Evolutionary conservation across 2,888 invertebrate genomes (phyloP).

Genomic region (Lagria hirta): DNA sequence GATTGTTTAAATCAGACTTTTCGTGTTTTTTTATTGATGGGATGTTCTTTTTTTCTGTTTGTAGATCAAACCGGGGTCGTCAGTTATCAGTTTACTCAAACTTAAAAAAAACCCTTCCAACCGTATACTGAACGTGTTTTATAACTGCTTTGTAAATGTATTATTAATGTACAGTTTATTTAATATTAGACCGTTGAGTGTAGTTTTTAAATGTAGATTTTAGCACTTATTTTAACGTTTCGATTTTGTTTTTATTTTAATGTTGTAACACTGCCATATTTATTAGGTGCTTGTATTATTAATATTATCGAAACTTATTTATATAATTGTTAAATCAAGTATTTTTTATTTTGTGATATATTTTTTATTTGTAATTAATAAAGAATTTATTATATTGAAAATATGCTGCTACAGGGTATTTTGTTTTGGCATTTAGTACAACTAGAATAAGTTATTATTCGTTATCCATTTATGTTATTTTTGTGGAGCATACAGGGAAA

Average conservation of each 20-base stretch:
- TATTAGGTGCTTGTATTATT: slow-evolving; percentile 31
- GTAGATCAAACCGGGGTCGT: slow-evolving; percentile 57
- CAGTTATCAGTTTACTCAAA: slow-evolving; percentile 58
- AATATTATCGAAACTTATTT: slow-evolving; percentile 29
- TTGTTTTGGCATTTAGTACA: slow-evolving; percentile 30
- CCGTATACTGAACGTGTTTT: slow-evolving; percentile 43
- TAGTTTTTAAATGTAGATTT: slow-evolving; percentile 15
- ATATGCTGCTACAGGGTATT: slow-evolving; percentile 31
- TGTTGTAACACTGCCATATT: slow-evolving; percentile 34
- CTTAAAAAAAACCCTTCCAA: slow-evolving; percentile 41
- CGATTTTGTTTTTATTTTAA: slow-evolving; percentile 11
- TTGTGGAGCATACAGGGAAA: slow-evolving; percentile 46
- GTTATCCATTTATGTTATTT: slow-evolving; percentile 33
- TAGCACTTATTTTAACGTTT: slow-evolving; percentile 17
- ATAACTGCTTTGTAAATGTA: slow-evolving; percentile 45
- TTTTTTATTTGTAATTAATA: slow-evolving; percentile 31
- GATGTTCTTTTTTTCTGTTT: slow-evolving; percentile 35
- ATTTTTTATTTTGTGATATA: slow-evolving; percentile 33
- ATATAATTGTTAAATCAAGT: slow-evolving; percentile 28
- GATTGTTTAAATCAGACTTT: slow-evolving; percentile 6
- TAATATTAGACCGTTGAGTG: slow-evolving; percentile 25
- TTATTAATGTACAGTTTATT: slow-evolving; percentile 40
- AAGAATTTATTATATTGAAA: slow-evolving; percentile 22
- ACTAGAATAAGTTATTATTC: slow-evolving; percentile 17
- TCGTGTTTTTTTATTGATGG: slow-evolving; percentile 9